Evolutionary conservation across 2,113 vertebrate species (phyloP).

Genomic region (Turdus rufiventris): DNA sequence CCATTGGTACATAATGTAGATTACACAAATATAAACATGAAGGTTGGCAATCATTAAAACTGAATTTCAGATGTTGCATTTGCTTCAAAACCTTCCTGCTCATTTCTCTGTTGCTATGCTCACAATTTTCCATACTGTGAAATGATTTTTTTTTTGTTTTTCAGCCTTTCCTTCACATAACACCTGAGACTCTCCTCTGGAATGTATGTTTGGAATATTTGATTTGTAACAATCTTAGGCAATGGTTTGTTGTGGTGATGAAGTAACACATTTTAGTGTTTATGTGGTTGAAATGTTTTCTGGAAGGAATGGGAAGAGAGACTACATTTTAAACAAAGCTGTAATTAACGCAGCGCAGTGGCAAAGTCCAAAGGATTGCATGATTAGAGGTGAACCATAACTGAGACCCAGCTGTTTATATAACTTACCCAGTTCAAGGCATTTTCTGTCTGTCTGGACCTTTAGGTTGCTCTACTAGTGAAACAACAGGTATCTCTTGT

Average conservation of each 20-base stretch:
- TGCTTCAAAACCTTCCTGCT: background rate
- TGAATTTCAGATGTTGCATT: background rate
- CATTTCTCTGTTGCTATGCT: background rate
- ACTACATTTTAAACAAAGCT: background rate
- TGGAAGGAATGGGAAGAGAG: background rate
- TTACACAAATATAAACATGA: background rate
- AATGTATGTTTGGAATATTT: background rate
- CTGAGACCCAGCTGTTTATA: background rate
- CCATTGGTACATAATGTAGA: background rate
- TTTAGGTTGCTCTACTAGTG: background rate
- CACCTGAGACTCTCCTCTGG: background rate
- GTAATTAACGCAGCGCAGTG: background rate
- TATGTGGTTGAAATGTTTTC: background rate
- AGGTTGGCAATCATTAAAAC: background rate
- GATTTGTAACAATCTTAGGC: background rate
- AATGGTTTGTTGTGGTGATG: background rate
- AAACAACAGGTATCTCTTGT: background rate
- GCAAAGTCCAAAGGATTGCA: background rate
- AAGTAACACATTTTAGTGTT: background rate
- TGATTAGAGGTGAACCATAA: background rate
- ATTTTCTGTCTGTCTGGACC: background rate
- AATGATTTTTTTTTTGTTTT: background rate
- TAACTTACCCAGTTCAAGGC: background rate
- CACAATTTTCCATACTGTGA: background rate
- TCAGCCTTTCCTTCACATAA: background rate